Evolutionary conservation across 2,888 invertebrate species (phyloP).

Genomic region (Boloria euphrosyne): DNA sequence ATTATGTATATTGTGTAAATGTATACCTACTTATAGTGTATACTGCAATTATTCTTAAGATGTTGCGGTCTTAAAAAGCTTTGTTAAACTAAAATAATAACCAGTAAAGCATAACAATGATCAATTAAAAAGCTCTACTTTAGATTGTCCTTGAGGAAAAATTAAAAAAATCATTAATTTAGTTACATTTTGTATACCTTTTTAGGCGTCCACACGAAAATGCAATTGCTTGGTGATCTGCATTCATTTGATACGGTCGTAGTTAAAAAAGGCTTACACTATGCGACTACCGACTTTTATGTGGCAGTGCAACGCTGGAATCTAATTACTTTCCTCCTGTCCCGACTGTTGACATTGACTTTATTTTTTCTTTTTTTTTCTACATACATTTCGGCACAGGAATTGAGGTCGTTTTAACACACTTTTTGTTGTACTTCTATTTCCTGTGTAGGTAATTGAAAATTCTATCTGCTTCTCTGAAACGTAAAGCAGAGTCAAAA

Average conservation of each 20-base stretch:
- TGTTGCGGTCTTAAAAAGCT: too few relatives aligned
- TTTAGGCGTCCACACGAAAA: conserved; percentile 19
- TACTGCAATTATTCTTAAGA: too few relatives aligned
- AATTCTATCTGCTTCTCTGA: conserved; percentile 27
- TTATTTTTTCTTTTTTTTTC: conserved; percentile 34
- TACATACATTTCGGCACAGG: conserved; percentile 28
- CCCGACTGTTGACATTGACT: conserved; percentile 36
- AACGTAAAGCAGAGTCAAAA: conserved; percentile 22
- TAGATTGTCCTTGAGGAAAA: too few relatives aligned
- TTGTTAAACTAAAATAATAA: too few relatives aligned
- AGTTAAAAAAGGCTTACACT: conserved; percentile 41
- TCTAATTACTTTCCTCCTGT: conserved; percentile 44
- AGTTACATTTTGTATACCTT: too few relatives aligned
- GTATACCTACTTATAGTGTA: too few relatives aligned
- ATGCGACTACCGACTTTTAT: conserved; percentile 44
- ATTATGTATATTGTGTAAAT: too few relatives aligned
- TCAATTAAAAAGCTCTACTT: too few relatives aligned
- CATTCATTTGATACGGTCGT: conserved; percentile 36
- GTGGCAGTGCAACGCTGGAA: conserved; percentile 43
- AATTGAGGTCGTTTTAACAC: conserved; percentile 22
- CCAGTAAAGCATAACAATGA: too few relatives aligned
- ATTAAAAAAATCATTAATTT: too few relatives aligned
- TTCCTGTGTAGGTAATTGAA: conserved; percentile 23
- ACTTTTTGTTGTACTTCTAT: conserved; percentile 21
- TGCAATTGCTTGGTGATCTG: conserved; percentile 37